Evolutionary conservation across 2,888 invertebrate species (phyloP).

Genomic region (Malachius bipustulatus): DNA sequence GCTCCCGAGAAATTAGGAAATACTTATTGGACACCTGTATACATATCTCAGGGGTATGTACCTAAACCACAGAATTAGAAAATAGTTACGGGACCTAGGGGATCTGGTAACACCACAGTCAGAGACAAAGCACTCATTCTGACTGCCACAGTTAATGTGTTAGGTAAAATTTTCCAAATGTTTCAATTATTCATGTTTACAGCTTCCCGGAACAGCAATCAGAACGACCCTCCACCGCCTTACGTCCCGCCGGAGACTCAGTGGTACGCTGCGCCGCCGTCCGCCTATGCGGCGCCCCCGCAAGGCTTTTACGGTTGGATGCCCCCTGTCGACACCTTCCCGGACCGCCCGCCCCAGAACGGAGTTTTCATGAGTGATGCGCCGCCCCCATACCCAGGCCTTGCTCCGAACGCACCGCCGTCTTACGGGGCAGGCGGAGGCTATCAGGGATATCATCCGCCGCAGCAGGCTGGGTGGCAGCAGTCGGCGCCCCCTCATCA

Average conservation of each 20-base stretch:
- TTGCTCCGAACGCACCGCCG: conserved; percentile 31
- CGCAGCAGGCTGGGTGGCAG: conserved; percentile 18
- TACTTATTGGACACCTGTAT: no score
- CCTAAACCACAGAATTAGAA: no score
- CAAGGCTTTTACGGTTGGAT: conserved; percentile 89
- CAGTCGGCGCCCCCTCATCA: conserved; percentile 25
- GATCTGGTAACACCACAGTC: no score
- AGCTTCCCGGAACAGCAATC: conserved; percentile 50
- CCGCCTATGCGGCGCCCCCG: conserved; percentile 76
- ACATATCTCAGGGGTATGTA: no score
- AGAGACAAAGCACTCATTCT: no score
- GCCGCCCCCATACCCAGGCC: conserved; percentile 92
- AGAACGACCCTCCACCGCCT: conserved; percentile 61
- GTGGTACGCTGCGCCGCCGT: conserved; percentile 81
- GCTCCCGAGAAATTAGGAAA: no score
- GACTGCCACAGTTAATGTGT: no score
- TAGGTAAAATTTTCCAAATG: no score
- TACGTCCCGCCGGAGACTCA: conserved; percentile 66
- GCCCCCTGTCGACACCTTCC: conserved; percentile 65
- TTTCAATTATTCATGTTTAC: neutral
- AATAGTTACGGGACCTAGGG: no score
- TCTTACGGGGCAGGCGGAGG: conserved; percentile 16
- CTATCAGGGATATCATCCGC: conserved; percentile 20
- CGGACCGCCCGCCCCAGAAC: conserved; percentile 60
- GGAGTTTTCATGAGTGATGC: conserved; percentile 81